These are phyloP conservation scores for Mormyrus hasselquistii DNA, from an alignment of 2,797 vertebrate genomes.

Conservation along the genomic window DNA sequence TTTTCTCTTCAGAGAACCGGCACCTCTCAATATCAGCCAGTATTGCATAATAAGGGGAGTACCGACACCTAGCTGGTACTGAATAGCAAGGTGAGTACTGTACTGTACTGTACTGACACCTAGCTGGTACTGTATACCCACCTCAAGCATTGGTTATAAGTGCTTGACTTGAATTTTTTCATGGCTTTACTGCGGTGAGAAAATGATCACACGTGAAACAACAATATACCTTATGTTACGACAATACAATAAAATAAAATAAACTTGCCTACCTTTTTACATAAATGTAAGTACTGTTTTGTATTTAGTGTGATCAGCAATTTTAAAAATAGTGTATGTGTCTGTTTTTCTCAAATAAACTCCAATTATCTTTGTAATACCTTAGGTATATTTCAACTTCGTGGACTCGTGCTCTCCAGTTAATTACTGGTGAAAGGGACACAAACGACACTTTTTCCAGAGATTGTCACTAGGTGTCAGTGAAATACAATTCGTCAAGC, in stretches of 20 bases:
- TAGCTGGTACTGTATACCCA: background rate
- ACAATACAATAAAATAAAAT: background rate
- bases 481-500: conserved; percentile 1
- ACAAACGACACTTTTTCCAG: background rate
- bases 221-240: background rate
- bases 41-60: background rate
- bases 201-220: background rate
- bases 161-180: background rate
- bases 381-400: background rate
- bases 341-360: background rate
- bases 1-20: background rate
- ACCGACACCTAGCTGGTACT: background rate
- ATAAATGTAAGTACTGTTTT: background rate
- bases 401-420: background rate
- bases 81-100: background rate
- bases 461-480: conserved; percentile 14
- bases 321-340: background rate
- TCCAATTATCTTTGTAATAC: background rate
- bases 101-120: no score
- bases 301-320: background rate
- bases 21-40: background rate
- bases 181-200: background rate
- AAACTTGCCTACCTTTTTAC: background rate
- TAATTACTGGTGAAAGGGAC: background rate
- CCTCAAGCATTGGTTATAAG: background rate